Evolutionary conservation across 2,113 vertebrate species (phyloP).

Genomic region (Bubo bubo): DNA sequence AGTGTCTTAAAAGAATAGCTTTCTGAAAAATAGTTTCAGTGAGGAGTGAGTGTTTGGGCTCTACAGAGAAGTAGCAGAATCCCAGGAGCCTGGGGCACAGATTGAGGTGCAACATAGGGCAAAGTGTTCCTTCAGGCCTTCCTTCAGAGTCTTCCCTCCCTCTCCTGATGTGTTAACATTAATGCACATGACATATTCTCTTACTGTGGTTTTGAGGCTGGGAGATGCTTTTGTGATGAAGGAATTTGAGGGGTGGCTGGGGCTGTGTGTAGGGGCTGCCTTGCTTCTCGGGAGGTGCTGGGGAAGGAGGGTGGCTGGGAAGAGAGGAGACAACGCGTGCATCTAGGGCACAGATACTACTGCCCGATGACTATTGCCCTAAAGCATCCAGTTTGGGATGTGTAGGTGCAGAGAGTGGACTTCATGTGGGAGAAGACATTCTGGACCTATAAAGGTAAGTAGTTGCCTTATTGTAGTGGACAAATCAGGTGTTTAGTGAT

Average conservation of each 20-base stretch:
- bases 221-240: background rate
- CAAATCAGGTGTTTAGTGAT: background rate
- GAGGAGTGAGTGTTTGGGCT: background rate
- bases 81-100: background rate
- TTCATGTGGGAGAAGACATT: background rate
- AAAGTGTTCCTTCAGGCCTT: background rate
- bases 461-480: background rate
- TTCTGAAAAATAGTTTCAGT: background rate
- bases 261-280: accelerated
- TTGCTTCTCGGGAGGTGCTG: accelerated
- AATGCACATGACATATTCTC: accelerated
- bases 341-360: background rate
- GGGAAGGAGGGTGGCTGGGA: background rate
- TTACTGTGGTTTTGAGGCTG: background rate
- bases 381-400: background rate
- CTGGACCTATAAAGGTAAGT: conserved; percentile 33
- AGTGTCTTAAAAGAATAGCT: background rate
- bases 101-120: accelerated
- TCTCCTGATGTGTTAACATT: background rate
- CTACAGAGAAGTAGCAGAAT: background rate
- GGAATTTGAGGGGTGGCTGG: background rate
- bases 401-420: background rate
- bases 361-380: background rate
- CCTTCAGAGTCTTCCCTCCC: background rate
- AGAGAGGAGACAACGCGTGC: background rate